Evolutionary conservation across 2,113 vertebrate genomes (phyloP).

Genomic region (Mormyrus iriodes): DNA sequence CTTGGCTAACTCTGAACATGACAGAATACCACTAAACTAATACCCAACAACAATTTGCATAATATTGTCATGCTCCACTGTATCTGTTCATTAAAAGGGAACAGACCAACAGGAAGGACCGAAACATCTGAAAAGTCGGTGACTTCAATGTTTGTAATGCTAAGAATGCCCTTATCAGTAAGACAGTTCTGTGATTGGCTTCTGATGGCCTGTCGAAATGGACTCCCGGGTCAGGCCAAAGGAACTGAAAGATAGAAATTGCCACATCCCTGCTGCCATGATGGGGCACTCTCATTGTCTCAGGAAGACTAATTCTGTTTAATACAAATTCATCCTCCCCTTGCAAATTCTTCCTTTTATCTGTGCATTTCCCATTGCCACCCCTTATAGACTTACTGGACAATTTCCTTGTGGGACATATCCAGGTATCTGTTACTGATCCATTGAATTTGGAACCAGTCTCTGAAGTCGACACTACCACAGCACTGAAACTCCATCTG

Average conservation of each 20-base stretch:
- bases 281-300: not conserved
- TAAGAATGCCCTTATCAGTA: not conserved
- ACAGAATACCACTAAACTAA: not conserved
- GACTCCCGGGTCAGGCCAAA: not conserved
- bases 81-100: not conserved
- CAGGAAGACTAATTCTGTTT: not conserved
- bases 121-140: not conserved
- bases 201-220: not conserved
- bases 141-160: not conserved
- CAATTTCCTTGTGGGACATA: conserved; percentile 70
- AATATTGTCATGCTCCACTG: not conserved
- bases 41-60: not conserved
- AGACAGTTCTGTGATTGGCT: not conserved
- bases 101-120: not conserved
- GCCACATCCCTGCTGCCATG: not conserved
- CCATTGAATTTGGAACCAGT: conserved; percentile 88
- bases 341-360: not conserved
- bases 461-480: conserved; percentile 73
- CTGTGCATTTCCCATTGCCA: not conserved
- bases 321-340: not conserved
- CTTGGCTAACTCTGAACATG: not conserved
- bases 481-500: conserved; percentile 79
- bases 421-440: conserved; percentile 77
- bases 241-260: not conserved
- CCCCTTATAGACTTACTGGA: conserved; percentile 64